Evolutionary conservation across 2,113 vertebrate species (phyloP).

Genomic region (Ammodramus savannarum): DNA sequence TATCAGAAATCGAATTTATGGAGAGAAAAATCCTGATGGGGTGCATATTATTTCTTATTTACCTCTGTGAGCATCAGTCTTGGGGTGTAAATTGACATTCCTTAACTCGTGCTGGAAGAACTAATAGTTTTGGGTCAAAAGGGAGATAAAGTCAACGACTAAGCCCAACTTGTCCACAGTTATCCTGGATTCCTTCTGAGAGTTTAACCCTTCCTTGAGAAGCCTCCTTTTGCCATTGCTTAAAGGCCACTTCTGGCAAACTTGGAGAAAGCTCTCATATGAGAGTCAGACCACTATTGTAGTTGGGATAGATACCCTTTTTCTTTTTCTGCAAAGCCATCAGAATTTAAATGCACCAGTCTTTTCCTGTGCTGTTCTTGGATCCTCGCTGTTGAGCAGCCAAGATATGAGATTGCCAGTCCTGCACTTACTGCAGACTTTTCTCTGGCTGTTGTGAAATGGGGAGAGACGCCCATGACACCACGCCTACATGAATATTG

Average conservation of each 20-base stretch:
- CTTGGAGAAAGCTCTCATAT: not conserved
- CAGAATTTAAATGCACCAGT: not conserved
- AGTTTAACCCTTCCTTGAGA: not conserved
- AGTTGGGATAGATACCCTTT: not conserved
- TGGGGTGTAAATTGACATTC: not conserved
- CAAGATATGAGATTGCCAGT: not conserved
- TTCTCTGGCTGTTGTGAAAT: not conserved
- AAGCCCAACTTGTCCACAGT: not conserved
- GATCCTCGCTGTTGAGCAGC: not conserved
- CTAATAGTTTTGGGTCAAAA: not conserved
- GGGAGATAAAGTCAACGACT: not conserved
- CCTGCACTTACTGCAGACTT: not conserved
- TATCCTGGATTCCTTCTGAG: not conserved
- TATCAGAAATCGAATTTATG: not conserved
- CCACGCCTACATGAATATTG: not conserved
- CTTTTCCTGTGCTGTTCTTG: not conserved
- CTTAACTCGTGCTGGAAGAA: not conserved
- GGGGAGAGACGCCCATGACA: not conserved
- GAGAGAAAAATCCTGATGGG: not conserved
- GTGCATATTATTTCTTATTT: not conserved
- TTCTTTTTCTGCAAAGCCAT: not conserved
- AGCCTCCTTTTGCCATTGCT: not conserved
- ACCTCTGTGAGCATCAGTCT: not conserved
- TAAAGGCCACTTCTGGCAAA: not conserved
- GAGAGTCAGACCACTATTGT: not conserved